Percentiles rank a stretch among this genome's conserved stretches.
phyloP scores from a whole-genome alignment of 92 coral and sea anemone species.

The Palythoa grandiflora region DNA sequence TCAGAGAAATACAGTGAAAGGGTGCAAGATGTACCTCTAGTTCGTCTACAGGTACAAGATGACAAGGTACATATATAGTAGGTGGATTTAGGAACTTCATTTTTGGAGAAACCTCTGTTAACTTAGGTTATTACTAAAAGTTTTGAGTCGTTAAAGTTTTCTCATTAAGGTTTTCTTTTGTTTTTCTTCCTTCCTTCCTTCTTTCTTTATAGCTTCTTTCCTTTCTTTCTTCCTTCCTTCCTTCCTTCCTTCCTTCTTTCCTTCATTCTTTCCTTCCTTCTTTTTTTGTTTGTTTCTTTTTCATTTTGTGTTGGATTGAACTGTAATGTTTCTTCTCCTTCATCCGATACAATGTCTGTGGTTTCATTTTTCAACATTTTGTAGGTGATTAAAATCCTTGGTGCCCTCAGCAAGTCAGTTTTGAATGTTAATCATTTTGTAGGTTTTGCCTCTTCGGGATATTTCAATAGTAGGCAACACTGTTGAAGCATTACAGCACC shows the following conservation, averaged over 20 bases:
- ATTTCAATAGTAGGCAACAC: conserved; percentile 63
- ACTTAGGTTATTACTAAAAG: no score
- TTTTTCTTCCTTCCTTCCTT: neutral
- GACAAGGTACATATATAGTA: neutral
- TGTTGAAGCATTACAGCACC: conserved; percentile 64
- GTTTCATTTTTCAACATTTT: neutral
- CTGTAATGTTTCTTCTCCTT: no score
- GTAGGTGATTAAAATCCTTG: neutral
- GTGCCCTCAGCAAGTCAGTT: neutral
- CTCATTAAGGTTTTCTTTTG: no score
- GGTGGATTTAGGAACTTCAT: no score
- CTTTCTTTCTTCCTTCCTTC: neutral
- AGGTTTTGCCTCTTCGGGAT: conserved; percentile 71
- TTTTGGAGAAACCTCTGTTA: no score
- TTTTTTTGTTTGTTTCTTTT: no score
- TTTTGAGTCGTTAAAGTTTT: no score
- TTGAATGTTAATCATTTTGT: neutral
- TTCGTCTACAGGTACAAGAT: conserved; percentile 63
- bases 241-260: neutral
- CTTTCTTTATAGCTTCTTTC: neutral
- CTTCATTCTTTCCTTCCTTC: neutral
- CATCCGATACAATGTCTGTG: no score
- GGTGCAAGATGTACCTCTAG: conserved; percentile 73
- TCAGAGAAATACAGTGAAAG: conserved; percentile 52
- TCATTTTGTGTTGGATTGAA: no score